These are phyloP conservation scores for Pteruthius melanotis DNA, from an alignment of 2,113 vertebrate genomes.

Conservation along the genomic window DNA sequence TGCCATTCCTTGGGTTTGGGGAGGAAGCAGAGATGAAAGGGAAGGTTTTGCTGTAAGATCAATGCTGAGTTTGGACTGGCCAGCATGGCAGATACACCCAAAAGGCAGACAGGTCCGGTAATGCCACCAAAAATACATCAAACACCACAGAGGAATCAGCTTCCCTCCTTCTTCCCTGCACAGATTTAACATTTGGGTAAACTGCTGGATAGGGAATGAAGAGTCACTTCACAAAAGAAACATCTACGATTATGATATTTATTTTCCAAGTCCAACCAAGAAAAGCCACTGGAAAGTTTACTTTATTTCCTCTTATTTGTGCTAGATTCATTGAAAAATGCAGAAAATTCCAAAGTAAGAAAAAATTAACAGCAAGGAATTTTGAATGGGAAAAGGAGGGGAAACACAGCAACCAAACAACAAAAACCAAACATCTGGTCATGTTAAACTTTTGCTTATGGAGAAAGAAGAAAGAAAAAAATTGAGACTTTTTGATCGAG, in stretches of 20 bases:
- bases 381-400: background rate
- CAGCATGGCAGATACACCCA: background rate
- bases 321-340: background rate
- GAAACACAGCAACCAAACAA: background rate
- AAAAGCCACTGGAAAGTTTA: background rate
- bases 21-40: background rate
- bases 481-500: background rate
- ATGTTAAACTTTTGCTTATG: background rate
- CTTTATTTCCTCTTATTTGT: background rate
- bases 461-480: background rate
- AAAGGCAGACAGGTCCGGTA: background rate
- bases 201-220: background rate
- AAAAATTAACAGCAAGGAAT: background rate
- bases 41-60: background rate
- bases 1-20: background rate
- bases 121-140: background rate
- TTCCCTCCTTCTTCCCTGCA: background rate
- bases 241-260: rapidly evolving
- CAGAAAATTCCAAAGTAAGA: background rate
- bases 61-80: background rate
- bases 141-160: background rate
- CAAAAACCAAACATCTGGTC: background rate
- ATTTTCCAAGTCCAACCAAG: background rate
- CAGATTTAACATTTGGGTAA: background rate
- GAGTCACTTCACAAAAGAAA: background rate